phyloP scores from a whole-genome alignment of 2,888 invertebrate genomes.

The Hyalella azteca region DNA sequence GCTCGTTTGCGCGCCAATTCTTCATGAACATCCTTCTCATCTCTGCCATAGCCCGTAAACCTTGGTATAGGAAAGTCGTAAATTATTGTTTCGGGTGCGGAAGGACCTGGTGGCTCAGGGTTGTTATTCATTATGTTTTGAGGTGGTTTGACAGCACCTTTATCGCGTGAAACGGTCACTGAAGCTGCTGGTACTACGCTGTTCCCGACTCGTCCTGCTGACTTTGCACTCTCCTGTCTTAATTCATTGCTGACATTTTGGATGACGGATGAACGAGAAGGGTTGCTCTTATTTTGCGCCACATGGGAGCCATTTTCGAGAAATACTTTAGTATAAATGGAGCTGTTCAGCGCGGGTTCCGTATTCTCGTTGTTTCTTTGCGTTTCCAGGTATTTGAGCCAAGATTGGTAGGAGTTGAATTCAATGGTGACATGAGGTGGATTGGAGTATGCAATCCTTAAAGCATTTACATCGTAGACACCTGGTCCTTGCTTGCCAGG shows the following conservation, averaged over 20 bases:
- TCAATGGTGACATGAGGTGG: not conserved
- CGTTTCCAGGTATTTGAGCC: not conserved
- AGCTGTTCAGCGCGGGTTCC: not conserved
- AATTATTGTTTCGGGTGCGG: too few species aligned
- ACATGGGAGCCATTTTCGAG: not conserved
- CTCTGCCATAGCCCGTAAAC: not conserved
- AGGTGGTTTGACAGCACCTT: too few species aligned
- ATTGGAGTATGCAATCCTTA: conserved; percentile 13
- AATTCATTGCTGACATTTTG: not conserved
- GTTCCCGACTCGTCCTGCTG: not conserved
- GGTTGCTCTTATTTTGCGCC: not conserved
- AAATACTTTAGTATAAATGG: not conserved
- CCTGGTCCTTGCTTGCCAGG: conserved; percentile 17
- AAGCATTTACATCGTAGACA: not conserved
- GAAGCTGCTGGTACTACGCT: not conserved
- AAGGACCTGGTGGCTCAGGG: too few species aligned
- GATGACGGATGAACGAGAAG: not conserved
- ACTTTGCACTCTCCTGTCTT: not conserved
- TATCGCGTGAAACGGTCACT: too few species aligned
- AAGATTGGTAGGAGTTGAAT: not conserved
- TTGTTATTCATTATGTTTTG: too few species aligned
- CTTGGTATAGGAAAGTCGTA: not conserved
- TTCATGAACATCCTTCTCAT: too few species aligned
- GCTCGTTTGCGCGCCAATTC: not conserved
- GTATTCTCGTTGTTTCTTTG: not conserved